phyloP scores from a whole-genome alignment of 2,797 vertebrate species.

The Trichosurus vulpecula region DNA sequence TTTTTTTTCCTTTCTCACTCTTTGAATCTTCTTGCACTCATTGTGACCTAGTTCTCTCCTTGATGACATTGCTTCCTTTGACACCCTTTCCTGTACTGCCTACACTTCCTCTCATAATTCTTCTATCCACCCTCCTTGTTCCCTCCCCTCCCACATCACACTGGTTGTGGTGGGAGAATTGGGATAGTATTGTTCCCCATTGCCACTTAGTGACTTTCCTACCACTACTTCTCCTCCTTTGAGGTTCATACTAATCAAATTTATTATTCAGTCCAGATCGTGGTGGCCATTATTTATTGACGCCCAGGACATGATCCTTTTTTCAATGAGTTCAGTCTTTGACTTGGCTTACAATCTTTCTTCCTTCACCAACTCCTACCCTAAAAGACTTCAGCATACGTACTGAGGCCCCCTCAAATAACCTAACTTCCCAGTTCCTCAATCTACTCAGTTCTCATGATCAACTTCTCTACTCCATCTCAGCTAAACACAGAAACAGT shows the following conservation, averaged over 20 bases:
- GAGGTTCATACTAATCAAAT: not conserved
- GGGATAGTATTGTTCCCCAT: not conserved
- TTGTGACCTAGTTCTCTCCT: not conserved
- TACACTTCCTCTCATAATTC: not conserved
- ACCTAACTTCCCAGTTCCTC: not conserved
- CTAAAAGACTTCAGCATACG: not conserved
- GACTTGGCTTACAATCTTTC: not conserved
- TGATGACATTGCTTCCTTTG: not conserved
- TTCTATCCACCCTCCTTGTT: not conserved
- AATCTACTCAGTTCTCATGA: not conserved
- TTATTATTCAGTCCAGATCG: not conserved
- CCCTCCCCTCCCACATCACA: not conserved
- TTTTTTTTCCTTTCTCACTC: not conserved
- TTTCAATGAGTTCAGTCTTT: not conserved
- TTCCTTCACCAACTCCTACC: not conserved
- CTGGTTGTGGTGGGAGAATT: not conserved
- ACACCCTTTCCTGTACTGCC: not conserved
- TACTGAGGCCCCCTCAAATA: not conserved
- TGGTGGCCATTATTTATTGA: not conserved
- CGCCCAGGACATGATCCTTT: not conserved
- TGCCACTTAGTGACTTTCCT: not conserved
- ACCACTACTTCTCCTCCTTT: not conserved
- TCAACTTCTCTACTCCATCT: not conserved
- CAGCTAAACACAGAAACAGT: not conserved
- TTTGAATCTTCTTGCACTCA: not conserved